Evolutionary conservation across 2,888 invertebrate species (phyloP), one percentile per base, ranked within the genome.

Genomic region (Neocrepidodera transversa): DNA sequence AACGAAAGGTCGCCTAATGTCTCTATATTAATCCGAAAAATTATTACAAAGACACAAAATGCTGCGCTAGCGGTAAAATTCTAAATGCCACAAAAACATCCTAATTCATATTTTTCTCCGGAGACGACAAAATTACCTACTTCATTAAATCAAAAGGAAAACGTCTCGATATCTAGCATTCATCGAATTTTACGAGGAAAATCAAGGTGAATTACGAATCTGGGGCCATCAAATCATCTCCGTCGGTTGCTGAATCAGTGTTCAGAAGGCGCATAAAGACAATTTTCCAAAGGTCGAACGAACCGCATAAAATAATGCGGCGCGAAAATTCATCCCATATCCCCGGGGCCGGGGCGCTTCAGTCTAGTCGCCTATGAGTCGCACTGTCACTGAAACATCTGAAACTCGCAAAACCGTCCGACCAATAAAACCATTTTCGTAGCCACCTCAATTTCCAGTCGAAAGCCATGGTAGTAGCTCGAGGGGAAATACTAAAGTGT

Each of bases 381-480:
- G 69, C 70, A 60, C 43, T 53, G 36, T 17, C 43, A 43, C 30
- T 48, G 45, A 35, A 58, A 58, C 48, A 57, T 58, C 30, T 55
- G 49, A 50, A 58, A 42, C 36, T 60, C 55, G 56, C 59, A 58
- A 60, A 58, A 58, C 38, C 61, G 59, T 64, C 56, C 71, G 69
- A 72, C 69, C 71, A 71, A 72, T 74, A 70, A 71, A 72, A 70
- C 69, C 70, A 68, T 71, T 64, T 69, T 65, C 67, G 58, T 62
- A 69, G 67, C 64, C 68, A 70, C 73, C 70, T 69, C 68, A 63
- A 68, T 66, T 64, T 42, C 55, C 64, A 61, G 62, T 60, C 62
- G 66, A 65, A 58, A 60, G 47, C 50, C 53, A 28, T 45, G 8
- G 32, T 17, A 16, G 48, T 16, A 36, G 62, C 45, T 56, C 43